Evolutionary conservation across 2,888 invertebrate genomes (phyloP).

Genomic region (Barypeithes pellucidus): DNA sequence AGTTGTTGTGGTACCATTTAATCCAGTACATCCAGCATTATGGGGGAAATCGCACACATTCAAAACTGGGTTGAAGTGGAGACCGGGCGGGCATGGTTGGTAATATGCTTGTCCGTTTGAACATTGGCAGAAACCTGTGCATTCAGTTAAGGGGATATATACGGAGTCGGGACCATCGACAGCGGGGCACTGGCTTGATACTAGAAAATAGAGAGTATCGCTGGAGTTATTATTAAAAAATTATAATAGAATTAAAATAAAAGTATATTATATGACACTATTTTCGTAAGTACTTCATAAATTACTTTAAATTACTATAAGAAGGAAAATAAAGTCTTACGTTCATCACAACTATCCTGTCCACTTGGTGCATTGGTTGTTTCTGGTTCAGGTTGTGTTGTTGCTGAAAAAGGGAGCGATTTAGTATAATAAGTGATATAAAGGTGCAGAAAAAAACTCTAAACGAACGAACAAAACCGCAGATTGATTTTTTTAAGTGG

Average conservation of each 20-base stretch:
- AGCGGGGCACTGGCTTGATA: slow-evolving; percentile 51
- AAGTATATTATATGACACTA: no score
- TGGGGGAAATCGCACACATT: slow-evolving; percentile 57
- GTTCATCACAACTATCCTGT: slow-evolving; percentile 25
- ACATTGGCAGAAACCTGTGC: slow-evolving; percentile 57
- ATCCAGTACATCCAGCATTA: slow-evolving; percentile 56
- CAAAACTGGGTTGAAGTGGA: slow-evolving; percentile 53
- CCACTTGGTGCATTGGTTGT: background rate
- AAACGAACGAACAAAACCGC: no score
- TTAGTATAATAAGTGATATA: background rate
- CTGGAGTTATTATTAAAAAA: background rate
- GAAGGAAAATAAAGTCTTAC: no score
- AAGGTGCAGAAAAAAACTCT: no score
- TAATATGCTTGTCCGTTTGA: slow-evolving; percentile 54
- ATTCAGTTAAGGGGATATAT: slow-evolving; percentile 55
- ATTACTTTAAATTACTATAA: no score
- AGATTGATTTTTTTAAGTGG: background rate
- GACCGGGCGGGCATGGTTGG: slow-evolving; percentile 50
- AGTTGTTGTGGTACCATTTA: slow-evolving; percentile 39
- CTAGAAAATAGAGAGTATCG: slow-evolving; percentile 1
- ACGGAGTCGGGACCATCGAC: slow-evolving; percentile 54
- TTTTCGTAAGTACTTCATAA: no score
- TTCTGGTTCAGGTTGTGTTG: background rate
- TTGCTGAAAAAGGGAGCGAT: slow-evolving; percentile 1
- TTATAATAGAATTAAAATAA: no score